Percentiles rank a stretch among this genome's conserved stretches.
Conservation (phyloP, 2,797 vertebrate genomes). For the Heliangelus exortis region DNA sequence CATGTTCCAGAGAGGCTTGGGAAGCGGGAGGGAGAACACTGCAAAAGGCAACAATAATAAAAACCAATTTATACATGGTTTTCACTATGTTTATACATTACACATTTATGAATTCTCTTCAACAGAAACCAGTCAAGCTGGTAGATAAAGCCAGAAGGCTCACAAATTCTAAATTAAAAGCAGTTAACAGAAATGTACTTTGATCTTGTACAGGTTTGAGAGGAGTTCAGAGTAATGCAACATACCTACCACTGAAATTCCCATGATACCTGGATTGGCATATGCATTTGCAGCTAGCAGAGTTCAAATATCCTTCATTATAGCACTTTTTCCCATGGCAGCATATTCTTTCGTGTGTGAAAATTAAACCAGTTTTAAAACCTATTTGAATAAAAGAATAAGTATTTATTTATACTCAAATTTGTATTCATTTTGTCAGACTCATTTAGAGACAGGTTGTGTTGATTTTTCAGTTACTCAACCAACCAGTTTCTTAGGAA, state of each 20-base stretch:
- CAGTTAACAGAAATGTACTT: background rate
- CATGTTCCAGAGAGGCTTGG: background rate
- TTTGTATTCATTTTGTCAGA: background rate
- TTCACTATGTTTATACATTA: background rate
- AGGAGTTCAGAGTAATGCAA: background rate
- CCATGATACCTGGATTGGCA: background rate
- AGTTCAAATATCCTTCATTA: background rate
- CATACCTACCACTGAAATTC: background rate
- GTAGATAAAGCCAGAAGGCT: background rate
- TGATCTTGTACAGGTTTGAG: background rate
- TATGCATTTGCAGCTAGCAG: background rate
- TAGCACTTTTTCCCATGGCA: background rate
- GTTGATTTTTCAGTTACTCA: background rate
- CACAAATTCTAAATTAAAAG: background rate
- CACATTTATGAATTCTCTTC: background rate
- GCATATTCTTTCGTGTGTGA: background rate
- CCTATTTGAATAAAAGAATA: background rate
- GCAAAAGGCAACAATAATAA: background rate
- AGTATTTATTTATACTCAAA: background rate
- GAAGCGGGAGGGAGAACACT: background rate
- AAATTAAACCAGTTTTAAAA: background rate
- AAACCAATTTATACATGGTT: accelerated
- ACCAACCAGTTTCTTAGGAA: background rate
- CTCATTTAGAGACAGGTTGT: background rate
- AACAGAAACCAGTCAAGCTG: background rate